phyloP scores from a whole-genome alignment of 2,113 vertebrate species.

The Burhinus oedicnemus region DNA sequence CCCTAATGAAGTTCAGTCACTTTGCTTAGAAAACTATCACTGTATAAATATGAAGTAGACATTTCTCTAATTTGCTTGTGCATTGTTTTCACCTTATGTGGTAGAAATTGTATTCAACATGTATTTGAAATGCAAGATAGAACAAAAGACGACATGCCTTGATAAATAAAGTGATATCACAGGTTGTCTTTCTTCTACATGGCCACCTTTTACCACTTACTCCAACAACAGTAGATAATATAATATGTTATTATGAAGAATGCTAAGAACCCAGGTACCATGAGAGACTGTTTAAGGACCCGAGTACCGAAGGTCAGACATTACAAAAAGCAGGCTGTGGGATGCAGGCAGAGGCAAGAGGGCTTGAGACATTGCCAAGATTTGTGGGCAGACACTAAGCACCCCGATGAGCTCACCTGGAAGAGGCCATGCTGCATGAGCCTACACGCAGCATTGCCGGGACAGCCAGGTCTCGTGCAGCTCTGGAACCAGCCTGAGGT shows the following conservation, averaged over 20 bases:
- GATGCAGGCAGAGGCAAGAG: background rate
- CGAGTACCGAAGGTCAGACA: background rate
- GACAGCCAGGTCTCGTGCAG: background rate
- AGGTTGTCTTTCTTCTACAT: background rate
- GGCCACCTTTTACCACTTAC: background rate
- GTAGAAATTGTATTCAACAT: background rate
- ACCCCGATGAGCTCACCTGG: background rate
- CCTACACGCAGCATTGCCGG: fast-evolving
- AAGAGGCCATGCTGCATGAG: fast-evolving
- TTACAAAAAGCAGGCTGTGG: background rate
- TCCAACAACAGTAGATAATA: background rate
- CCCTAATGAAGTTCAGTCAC: background rate
- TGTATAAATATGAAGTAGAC: background rate
- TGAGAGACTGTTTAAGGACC: background rate
- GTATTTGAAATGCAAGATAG: background rate
- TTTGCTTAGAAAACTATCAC: background rate
- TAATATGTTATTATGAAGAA: background rate
- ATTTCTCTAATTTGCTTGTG: background rate
- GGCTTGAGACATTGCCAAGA: background rate
- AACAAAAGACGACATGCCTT: background rate
- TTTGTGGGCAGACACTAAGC: background rate
- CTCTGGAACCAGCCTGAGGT: background rate
- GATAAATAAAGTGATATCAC: background rate
- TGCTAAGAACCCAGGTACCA: background rate
- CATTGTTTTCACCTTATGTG: background rate